Evolutionary conservation across 2,888 invertebrate species (phyloP).

Genomic region (Trachelus stipa): DNA sequence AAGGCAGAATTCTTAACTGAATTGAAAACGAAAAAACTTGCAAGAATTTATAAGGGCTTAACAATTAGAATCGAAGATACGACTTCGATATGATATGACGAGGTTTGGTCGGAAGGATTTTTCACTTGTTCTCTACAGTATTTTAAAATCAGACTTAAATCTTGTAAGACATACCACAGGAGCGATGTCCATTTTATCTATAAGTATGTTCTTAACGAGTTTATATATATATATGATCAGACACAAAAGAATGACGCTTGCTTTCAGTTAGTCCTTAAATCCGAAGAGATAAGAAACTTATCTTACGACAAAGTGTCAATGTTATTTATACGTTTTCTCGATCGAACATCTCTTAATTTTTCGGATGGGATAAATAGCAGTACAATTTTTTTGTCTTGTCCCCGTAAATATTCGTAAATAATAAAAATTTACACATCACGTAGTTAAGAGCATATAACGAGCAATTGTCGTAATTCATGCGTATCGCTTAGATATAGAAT

Average conservation of each 20-base stretch:
- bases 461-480: not conserved
- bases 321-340: not conserved
- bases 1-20: slow-evolving; percentile 31
- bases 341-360: not conserved
- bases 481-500: not conserved
- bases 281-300: not conserved
- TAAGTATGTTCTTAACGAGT: not conserved
- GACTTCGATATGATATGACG: slow-evolving; percentile 31
- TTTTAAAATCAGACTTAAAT: slow-evolving; percentile 25
- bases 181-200: not conserved
- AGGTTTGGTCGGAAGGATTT: slow-evolving; percentile 35
- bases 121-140: slow-evolving; percentile 12
- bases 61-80: not conserved
- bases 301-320: not conserved
- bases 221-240: not conserved
- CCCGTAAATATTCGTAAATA: not conserved
- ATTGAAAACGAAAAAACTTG: slow-evolving; percentile 17
- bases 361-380: not conserved
- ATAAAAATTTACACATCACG: not conserved
- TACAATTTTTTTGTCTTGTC: not conserved
- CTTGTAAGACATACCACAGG: not conserved
- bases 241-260: not conserved
- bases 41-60: not conserved
- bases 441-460: not conserved
- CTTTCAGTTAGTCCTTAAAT: not conserved